Evolutionary conservation across 2,888 invertebrate species (phyloP).

Genomic region (Melanostoma scalare): DNA sequence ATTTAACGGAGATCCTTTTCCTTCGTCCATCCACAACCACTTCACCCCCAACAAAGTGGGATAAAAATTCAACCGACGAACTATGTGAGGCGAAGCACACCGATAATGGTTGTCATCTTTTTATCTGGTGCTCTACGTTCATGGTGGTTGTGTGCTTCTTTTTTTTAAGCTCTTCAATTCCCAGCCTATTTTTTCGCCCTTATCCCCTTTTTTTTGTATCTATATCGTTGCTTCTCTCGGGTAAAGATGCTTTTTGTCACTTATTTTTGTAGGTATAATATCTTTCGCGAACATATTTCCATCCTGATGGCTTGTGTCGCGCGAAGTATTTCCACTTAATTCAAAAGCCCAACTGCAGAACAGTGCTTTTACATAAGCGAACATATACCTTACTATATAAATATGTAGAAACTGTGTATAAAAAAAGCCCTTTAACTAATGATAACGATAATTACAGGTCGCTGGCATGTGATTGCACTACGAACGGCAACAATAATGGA

Average conservation of each 20-base stretch:
- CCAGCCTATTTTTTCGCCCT: conserved; percentile 22
- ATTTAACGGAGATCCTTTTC: conserved; percentile 33
- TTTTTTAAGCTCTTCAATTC: conserved; percentile 19
- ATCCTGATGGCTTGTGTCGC: conserved; percentile 32
- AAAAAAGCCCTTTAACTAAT: conserved; percentile 70
- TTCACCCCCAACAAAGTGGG: conserved; percentile 21
- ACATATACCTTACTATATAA: too few relatives aligned
- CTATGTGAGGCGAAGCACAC: conserved; percentile 55
- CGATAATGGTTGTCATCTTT: conserved; percentile 69
- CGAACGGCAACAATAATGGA: conserved; percentile 78
- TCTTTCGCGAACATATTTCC: conserved; percentile 49
- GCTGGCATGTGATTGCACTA: conserved; percentile 81
- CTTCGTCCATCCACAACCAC: neutral
- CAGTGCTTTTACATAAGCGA: conserved; percentile 39
- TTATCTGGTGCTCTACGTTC: conserved; percentile 52
- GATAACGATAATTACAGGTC: conserved; percentile 78
- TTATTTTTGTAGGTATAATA: neutral
- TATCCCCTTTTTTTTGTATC: conserved; percentile 14
- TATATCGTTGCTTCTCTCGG: conserved; percentile 14
- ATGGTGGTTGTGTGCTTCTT: conserved; percentile 9
- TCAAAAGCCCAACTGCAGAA: conserved; percentile 30
- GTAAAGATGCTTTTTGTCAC: conserved; percentile 35
- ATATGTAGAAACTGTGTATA: neutral
- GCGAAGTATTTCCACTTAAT: conserved; percentile 59
- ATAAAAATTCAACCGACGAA: conserved; percentile 38